Percentiles rank a stretch among this genome's conserved stretches.
Evolutionary conservation across 2,888 invertebrate species (phyloP).

Genomic region (Sialis lutaria): DNA sequence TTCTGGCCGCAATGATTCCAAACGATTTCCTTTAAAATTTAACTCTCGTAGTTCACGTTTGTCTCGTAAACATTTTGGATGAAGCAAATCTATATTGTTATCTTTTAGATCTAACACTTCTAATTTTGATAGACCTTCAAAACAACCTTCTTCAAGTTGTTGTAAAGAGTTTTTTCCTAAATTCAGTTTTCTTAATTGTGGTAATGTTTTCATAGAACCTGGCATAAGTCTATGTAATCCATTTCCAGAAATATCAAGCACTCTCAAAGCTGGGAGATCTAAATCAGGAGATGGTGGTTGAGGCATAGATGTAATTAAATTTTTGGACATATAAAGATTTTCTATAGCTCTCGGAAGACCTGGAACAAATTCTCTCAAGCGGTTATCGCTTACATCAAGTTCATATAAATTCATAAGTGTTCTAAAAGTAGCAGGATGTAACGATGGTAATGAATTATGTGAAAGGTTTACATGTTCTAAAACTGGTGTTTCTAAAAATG

Average conservation of each 20-base stretch:
- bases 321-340: conserved; percentile 50
- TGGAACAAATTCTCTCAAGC: conserved; percentile 55
- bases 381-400: conserved; percentile 58
- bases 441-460: conserved; percentile 46
- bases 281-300: conserved; percentile 45
- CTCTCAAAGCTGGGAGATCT: conserved; percentile 51
- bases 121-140: conserved; percentile 49
- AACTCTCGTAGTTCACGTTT: conserved; percentile 47
- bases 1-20: conserved; percentile 51
- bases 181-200: conserved; percentile 48
- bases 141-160: conserved; percentile 47
- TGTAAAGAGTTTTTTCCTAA: conserved; percentile 57
- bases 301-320: conserved; percentile 51
- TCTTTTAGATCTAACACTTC: conserved; percentile 58
- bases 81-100: conserved; percentile 50
- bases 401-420: conserved; percentile 60
- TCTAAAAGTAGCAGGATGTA: conserved; percentile 62
- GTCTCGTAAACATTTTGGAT: conserved; percentile 44
- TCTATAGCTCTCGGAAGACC: conserved; percentile 63
- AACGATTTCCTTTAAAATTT: conserved; percentile 57
- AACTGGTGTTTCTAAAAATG: conserved; percentile 52
- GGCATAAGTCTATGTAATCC: conserved; percentile 50
- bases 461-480: conserved; percentile 69
- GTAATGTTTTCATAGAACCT: conserved; percentile 43
- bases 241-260: conserved; percentile 59